Base-by-base conservation (phyloP, 1,140 invertebrate genomes). In the Berghia stephanieae region DNA sequence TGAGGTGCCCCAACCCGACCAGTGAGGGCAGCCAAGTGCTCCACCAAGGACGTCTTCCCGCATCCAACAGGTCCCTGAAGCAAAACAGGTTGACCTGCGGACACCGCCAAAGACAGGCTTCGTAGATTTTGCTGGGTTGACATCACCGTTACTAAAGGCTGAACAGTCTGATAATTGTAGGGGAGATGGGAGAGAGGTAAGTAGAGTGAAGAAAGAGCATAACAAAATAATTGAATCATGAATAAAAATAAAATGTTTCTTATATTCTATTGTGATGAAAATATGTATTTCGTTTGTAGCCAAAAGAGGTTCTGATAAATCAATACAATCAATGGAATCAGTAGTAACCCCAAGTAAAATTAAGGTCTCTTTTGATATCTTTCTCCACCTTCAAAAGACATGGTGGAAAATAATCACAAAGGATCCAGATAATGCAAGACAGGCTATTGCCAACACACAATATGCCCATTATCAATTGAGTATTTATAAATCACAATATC, bases 11-110 rank as follows among this genome's bases (percentile, higher is more conserved):
- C 74, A 34, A 79, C 40, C 49, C 93, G 91, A 21, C 96, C 94
- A 2, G 95, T 97, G 79, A 94, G 86, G 38, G 90, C 86, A 13
- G 96, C 96, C 68, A 99, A 90, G 90, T 97, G 93, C 85, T 98
- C 94, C 18, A 99, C 93, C 5, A 99, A 83, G 5, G 93, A 93
- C 0, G 98, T 98, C 91, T 99, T 99, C 5, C 98, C 98, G 84
- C 94, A 95, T 2, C 98, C 98, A 27, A 99, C 95, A 0, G 95
- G 93, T 0, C 98, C 98, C 90, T 95, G 92, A 0, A 99, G 88
- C 80, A 96, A 94, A 43, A 98, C 91, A 43, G 95, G 94, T 13
- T 60, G 80, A 0, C 83, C 84, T 0, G 83, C 78, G 1, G 84
- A 80, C 34, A 89, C 86, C 46, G 88, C 89, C 27, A 90, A 67